Percentiles rank a stretch among this genome's conserved stretches.
These are phyloP conservation scores for Natrix natrix DNA, from an alignment of 2,797 vertebrate species.

Conservation along the genomic window DNA sequence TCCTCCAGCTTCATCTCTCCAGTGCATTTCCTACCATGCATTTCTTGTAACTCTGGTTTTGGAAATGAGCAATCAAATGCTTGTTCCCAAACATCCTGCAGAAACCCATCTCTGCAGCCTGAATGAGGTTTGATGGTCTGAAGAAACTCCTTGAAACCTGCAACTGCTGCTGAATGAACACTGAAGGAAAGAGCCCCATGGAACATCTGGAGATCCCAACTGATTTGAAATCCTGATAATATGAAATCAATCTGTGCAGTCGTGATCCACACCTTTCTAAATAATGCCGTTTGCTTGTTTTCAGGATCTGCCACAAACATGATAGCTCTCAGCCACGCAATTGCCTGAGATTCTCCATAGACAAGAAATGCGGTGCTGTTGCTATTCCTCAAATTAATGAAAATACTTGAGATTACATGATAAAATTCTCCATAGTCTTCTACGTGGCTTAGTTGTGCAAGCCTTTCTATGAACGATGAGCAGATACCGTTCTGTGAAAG, in stretches of 20 bases:
- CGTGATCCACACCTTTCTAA: background rate
- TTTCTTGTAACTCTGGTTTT: no score
- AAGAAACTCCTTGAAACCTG: background rate
- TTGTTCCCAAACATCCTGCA: background rate
- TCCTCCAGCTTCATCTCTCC: background rate
- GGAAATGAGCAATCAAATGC: background rate
- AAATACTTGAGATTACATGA: no score
- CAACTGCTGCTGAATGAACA: background rate
- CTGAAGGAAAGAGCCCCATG: background rate
- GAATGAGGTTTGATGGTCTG: background rate
- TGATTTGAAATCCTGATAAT: background rate
- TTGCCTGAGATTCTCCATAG: background rate
- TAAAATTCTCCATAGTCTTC: background rate
- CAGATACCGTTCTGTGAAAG: background rate
- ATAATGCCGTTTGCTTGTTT: background rate
- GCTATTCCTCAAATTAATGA: background rate
- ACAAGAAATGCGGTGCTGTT: background rate
- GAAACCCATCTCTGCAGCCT: background rate
- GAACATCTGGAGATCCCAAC: background rate
- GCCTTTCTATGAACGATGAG: background rate
- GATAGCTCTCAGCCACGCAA: background rate
- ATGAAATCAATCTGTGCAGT: background rate
- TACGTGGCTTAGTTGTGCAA: background rate
- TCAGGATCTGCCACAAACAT: background rate
- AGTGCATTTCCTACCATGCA: background rate